A percentile compares a stretch with the other conserved stretches of the same genome.
These are phyloP conservation scores for Polypedilum pembai DNA, from an alignment of 1,140 invertebrate species.

Conservation along the genomic window DNA sequence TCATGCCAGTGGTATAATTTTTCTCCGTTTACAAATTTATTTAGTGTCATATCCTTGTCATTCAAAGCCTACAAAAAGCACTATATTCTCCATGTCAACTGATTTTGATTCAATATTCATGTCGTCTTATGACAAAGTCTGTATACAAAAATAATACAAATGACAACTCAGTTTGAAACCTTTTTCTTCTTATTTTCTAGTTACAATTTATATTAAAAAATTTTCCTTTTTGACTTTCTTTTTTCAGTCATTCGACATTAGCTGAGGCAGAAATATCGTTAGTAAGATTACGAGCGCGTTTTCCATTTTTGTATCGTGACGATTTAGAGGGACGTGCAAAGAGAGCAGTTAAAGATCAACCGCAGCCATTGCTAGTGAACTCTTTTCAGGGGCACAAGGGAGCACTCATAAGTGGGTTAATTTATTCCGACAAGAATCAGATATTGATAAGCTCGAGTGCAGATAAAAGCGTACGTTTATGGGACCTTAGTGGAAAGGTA, in stretches of 20 bases:
- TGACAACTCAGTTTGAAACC: too few species aligned
- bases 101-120: too few species aligned
- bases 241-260: not conserved
- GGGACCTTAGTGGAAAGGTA: not conserved
- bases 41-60: too few species aligned
- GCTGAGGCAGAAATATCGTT: not conserved
- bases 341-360: constrained; percentile 50
- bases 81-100: too few species aligned
- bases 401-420: constrained; percentile 51
- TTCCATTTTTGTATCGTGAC: constrained; percentile 62
- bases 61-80: too few species aligned
- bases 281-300: constrained; percentile 49
- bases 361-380: constrained; percentile 55
- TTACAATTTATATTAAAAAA: constrained; percentile 33
- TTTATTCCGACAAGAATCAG: not conserved
- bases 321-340: constrained; percentile 54
- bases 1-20: too few species aligned
- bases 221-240: constrained; percentile 43
- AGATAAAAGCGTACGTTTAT: constrained; percentile 12
- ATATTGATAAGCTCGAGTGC: constrained; percentile 17
- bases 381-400: constrained; percentile 53
- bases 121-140: too few species aligned
- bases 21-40: too few species aligned
- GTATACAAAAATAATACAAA: too few species aligned
- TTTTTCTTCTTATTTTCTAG: too few species aligned